Evolutionary conservation across 2,113 vertebrate species (phyloP).

Genomic region (Microcebus tavaratra): DNA sequence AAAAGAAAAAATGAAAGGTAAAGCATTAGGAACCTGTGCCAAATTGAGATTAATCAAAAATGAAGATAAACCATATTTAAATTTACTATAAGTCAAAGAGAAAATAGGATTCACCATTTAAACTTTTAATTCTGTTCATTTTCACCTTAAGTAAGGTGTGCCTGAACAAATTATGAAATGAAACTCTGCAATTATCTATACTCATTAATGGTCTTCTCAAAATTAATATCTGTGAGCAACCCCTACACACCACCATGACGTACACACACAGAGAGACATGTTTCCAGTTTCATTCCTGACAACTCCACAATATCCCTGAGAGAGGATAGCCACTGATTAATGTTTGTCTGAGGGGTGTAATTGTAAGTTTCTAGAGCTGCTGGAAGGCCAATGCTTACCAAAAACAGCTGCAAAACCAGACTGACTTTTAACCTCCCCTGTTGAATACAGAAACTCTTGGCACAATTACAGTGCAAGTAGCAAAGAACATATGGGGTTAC

Average conservation of each 20-base stretch:
- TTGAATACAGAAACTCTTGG: slow-evolving; percentile 83
- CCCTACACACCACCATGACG: background rate
- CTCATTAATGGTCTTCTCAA: background rate
- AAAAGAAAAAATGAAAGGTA: background rate
- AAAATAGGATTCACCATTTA: background rate
- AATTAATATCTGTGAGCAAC: background rate
- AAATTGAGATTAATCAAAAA: slow-evolving; percentile 50
- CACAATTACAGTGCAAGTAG: slow-evolving; percentile 78
- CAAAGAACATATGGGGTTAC: slow-evolving; percentile 78
- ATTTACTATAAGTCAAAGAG: background rate
- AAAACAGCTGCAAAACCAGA: slow-evolving; percentile 84
- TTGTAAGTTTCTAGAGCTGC: slow-evolving; percentile 66
- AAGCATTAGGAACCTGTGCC: background rate
- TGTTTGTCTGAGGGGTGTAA: slow-evolving; percentile 62
- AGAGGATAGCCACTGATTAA: slow-evolving; percentile 75
- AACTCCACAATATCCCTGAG: background rate
- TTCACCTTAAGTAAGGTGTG: background rate
- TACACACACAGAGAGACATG: background rate
- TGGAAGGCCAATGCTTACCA: slow-evolving; percentile 78
- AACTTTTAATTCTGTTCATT: slow-evolving; percentile 10
- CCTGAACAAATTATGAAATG: background rate
- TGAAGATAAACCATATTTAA: slow-evolving; percentile 19
- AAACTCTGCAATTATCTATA: background rate
- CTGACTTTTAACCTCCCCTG: slow-evolving; percentile 84
- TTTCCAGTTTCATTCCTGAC: background rate